Percentiles rank a stretch among this genome's conserved stretches.
Evolutionary conservation across 1,140 invertebrate species (phyloP).

Genomic region (Pantala flavescens): DNA sequence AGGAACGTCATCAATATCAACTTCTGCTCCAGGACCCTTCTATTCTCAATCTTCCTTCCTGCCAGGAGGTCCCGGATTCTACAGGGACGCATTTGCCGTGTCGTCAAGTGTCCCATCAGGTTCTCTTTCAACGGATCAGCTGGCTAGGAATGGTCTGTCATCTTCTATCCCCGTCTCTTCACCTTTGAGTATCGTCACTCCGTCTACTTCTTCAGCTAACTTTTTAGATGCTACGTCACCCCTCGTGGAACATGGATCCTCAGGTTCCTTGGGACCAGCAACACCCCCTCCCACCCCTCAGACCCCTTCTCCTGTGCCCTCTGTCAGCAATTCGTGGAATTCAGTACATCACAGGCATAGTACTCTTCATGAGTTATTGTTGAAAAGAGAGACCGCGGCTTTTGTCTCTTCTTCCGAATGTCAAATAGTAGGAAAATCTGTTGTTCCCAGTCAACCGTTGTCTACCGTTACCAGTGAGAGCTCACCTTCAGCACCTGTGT

Average conservation of each 20-base stretch:
- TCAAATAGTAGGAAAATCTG: background rate
- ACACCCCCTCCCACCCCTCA: background rate
- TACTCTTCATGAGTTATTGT: slow-evolving; percentile 52
- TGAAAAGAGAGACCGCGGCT: slow-evolving; percentile 38
- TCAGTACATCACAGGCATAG: slow-evolving; percentile 31
- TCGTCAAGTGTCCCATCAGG: slow-evolving; percentile 29
- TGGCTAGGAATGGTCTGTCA: slow-evolving; percentile 18
- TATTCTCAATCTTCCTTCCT: slow-evolving; percentile 29
- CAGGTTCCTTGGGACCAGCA: background rate
- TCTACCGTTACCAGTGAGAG: background rate
- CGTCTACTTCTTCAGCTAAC: background rate
- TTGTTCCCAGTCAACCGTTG: background rate
- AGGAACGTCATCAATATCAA: slow-evolving; percentile 19
- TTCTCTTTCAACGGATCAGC: slow-evolving; percentile 34
- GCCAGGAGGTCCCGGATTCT: slow-evolving; percentile 28
- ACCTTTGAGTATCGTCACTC: background rate
- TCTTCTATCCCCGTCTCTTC: background rate
- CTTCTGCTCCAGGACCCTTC: slow-evolving; percentile 16
- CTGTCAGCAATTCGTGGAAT: background rate
- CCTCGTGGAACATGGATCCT: background rate
- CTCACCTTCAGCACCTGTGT: slow-evolving; percentile 32
- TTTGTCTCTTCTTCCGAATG: background rate
- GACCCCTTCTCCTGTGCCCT: background rate
- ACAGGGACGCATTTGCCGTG: slow-evolving; percentile 29
- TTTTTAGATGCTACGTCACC: background rate